phyloP scores from a whole-genome alignment of 2,113 vertebrate species.

The Prunella fulvescens region DNA sequence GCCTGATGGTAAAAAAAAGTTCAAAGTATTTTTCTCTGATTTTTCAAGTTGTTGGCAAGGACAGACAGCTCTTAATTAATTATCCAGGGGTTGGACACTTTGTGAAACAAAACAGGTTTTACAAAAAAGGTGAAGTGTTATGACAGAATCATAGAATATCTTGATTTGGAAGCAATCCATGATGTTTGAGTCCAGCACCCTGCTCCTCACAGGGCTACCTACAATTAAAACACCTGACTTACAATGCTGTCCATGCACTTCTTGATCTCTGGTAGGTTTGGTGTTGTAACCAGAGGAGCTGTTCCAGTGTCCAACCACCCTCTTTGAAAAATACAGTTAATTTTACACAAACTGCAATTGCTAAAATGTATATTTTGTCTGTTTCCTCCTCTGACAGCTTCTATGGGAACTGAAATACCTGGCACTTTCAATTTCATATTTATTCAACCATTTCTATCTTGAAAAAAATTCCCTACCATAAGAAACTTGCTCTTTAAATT shows the following conservation, averaged over 20 bases:
- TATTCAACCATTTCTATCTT: neutral
- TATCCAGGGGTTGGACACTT: neutral
- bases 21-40: neutral
- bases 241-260: fast-evolving
- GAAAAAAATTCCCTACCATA: neutral
- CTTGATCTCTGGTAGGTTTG: neutral
- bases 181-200: neutral
- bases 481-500: neutral
- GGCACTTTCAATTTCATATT: neutral
- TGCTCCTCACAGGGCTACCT: neutral
- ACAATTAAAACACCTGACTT: neutral
- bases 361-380: neutral
- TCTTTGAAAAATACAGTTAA: neutral
- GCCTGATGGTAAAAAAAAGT: neutral
- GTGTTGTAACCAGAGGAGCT: neutral
- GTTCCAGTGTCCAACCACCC: neutral
- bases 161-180: neutral
- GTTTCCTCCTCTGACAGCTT: neutral
- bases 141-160: neutral
- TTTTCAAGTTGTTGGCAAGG: neutral
- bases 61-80: neutral
- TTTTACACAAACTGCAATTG: neutral
- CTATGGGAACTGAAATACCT: neutral
- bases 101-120: neutral
- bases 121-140: neutral